Base-by-base conservation (phyloP, 2,888 invertebrate genomes). In the Nezara viridula region DNA sequence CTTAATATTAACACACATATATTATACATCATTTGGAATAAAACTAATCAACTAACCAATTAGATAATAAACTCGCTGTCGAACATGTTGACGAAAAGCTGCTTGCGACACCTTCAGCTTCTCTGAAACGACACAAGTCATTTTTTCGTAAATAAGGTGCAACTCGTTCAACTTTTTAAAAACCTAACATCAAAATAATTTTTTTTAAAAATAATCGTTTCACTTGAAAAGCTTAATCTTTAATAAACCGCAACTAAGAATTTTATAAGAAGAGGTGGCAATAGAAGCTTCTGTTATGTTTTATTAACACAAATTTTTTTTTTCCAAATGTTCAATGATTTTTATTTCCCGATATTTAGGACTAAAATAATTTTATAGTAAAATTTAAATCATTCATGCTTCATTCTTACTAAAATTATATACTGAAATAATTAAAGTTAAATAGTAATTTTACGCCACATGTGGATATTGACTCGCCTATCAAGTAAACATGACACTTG, bases 81-180 rank as follows among this genome's bases (percentile, higher is more conserved):
- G 93, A 93, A 90, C 92, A 93, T 86, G 91, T 90, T 40, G 91
- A 91, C 6, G 91, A 91, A 88, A 88, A 90, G 89, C 91, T 91
- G 90, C 90, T 90, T 49, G 89, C 89, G 44, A 86, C 88, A n/a
- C 86, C 88, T 60, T 90, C 90, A 27, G 89, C 88, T 85, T 89
- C 90, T 86, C 90, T 90, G 90, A 55, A 90, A 90, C 49, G 73
- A 88, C 88, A 81, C 44, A 81, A 81, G 81, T 81, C 81, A 81
- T 44, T 81, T 81, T 81, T 81, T 81, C 44, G 40, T 81, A 73
- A 73, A 73, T 73, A 27, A 73, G 32, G 16, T 73, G 66, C 66
- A 73, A 73, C 66, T 73, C 19, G 66, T 73, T 73, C 66, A 73
- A 73, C 66, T 73, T 73, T 73, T 73, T 37, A 19, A 73, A 37